Base-by-base conservation (phyloP, 2,113 vertebrate species). In the Cebus imitator region DNA sequence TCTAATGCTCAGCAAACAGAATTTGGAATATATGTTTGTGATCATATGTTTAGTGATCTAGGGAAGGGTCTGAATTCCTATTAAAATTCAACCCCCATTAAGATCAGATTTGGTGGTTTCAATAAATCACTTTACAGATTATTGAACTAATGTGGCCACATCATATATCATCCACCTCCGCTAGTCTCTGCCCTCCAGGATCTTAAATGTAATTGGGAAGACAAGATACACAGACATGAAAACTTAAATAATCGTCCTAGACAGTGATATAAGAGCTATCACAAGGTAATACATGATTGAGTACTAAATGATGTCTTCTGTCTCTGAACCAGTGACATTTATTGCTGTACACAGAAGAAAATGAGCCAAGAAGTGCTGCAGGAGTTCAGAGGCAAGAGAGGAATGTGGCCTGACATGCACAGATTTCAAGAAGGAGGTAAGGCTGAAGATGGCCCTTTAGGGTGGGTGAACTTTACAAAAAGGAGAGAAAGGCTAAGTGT, bases 151-250 rank as follows among this genome's bases (percentile, higher is more conserved):
- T 95, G 78, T 61, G 88, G 88, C 87, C 84, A 96, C 57, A 80
- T 87, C 86, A 95, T 94, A 25, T 83, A 84, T 95, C 80, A 84
- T 96, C 75, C n/a, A 92, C 64, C 35, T 87, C 57, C 57, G 64
- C 68, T 61, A 55, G 84, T 81, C 72, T 91, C 64, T 95, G 70
- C 72, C 72, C 82, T 85, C 57, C 55, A 96, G 32, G 37, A 97
- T 82, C 82, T 95, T 94, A 95, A 97, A 92, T 94, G 70, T 89
- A 97, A 96, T 95, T 92, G 88, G 73, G 73, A 97, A 96, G 81
- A 96, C 66, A 96, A 96, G 43, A 89, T 72, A 97, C 61, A 92
- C 61, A 97, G 91, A 92, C 88, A 94, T 79, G 58, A 93, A 94
- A 96, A 97, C 57, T 92, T 96, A 97, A 94, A 94, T 95, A 90